Base-by-base conservation (phyloP, 2,113 vertebrate species). In the Dicaeum eximium region DNA sequence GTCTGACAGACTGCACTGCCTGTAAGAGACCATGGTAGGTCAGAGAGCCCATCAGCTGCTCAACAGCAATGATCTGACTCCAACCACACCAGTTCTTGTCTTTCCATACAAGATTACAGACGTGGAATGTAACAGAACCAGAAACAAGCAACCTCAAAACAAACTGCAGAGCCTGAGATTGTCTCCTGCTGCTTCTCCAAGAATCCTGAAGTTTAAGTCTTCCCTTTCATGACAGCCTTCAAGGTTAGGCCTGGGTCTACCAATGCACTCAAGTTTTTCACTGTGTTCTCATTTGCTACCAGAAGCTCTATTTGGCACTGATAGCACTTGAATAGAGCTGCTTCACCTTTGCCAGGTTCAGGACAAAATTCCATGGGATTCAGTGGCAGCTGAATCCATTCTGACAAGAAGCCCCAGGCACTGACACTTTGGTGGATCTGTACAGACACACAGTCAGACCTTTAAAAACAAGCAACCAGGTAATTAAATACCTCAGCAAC, bases 391-490 rank as follows among this genome's bases (percentile, higher is more conserved):
- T 79, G 44, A 75, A 85, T 37, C 21, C 31, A 9, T 17, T 14
- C 2, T 51, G 35, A 12, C 27, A 64, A 10, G 20, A 62, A 13
- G 5, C 9, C 40, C 40, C 11, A 64, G 48, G 27, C 27, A 56
- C 40, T 31, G 24, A 37, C 14, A 27, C 7, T 33, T 80, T 8
- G 1, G 0, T 6, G 30, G 15, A 15, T 72, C 30, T 56, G 14
- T 11, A 22, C 23, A 57, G 54, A 61, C 0, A 0, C 5, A 27
- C 2, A 3, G 31, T 6, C 25, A 65, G 47, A 23, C 19, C 38
- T 69, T 24, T 33, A 62, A 74, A 72, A 64, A 3, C 9, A 84
- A 84, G 9, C 6, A 21, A 18, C 9, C 15, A 30, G 31, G 11
- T 28, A 53, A 79, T 25, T 1, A 67, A 50, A 21, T 13, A 21